Evolutionary conservation across 2,888 invertebrate species (phyloP).

Genomic region (Drosophila anomelani): DNA sequence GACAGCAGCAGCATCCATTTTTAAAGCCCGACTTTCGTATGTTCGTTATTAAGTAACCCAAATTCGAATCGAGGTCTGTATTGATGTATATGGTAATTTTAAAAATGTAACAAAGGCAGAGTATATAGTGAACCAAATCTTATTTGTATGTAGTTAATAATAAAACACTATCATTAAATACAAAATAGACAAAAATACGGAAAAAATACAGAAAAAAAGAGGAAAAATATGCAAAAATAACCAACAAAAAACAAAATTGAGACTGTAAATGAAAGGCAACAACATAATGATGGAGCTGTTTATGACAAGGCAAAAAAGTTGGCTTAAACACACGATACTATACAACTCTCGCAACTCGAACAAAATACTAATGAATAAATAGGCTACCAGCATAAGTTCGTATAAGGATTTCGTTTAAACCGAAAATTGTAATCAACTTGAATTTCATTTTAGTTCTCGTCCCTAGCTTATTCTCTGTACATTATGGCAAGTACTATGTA

Average conservation of each 20-base stretch:
- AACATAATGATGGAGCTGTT: conserved; percentile 53
- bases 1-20: conserved; percentile 25
- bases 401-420: conserved; percentile 58
- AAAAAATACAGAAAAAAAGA: conserved; percentile 61
- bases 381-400: conserved; percentile 74
- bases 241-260: conserved; percentile 74
- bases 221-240: conserved; percentile 73
- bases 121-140: conserved; percentile 61
- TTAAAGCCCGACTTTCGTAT: conserved; percentile 36
- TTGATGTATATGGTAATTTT: conserved; percentile 62
- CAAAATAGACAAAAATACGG: conserved; percentile 55
- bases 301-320: conserved; percentile 48
- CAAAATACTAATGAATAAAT: conserved; percentile 64
- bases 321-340: conserved; percentile 33
- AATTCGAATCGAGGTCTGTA: conserved; percentile 49
- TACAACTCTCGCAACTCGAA: conserved; percentile 43
- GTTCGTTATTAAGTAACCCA: conserved; percentile 41
- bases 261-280: conserved; percentile 67
- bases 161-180: conserved; percentile 51
- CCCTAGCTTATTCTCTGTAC: conserved; percentile 24
- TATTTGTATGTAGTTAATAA: conserved; percentile 73
- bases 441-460: conserved; percentile 2
- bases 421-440: conserved; percentile 20
- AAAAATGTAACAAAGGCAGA: conserved; percentile 53
- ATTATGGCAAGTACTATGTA: conserved; percentile 17